Evolutionary conservation across 2,113 vertebrate genomes (phyloP).

Genomic region (Calypte anna): DNA sequence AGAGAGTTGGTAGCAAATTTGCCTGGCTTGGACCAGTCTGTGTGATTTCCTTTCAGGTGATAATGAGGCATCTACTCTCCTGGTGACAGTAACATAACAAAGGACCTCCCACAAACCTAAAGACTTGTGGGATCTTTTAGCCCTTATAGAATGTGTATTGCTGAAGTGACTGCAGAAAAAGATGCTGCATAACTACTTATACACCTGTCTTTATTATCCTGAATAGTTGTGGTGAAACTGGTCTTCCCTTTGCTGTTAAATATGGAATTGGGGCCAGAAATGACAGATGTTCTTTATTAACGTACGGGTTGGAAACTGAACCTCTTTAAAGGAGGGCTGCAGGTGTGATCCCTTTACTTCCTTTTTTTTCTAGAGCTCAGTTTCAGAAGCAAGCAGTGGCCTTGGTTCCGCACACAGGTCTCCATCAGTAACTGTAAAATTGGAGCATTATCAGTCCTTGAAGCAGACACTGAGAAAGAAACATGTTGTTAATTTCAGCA

Average conservation of each 20-base stretch:
- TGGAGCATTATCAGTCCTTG: no score
- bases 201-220: neutral
- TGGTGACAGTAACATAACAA: neutral
- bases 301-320: no score
- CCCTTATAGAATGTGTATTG: accelerated
- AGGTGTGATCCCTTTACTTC: no score
- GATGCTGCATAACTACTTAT: neutral
- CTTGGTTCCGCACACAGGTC: no score
- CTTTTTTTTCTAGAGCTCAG: no score
- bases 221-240: neutral
- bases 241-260: neutral
- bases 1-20: neutral
- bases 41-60: neutral
- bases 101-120: neutral
- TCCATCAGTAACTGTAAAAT: no score
- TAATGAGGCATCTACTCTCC: neutral
- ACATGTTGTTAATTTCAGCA: no score
- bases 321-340: no score
- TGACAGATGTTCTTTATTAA: no score
- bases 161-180: neutral
- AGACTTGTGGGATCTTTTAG: neutral
- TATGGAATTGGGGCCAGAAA: no score
- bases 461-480: no score
- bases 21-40: neutral
- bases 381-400: no score